A percentile compares a stretch with the other conserved stretches of the same genome.
These are phyloP conservation scores for Drosophila cardini DNA, from an alignment of 1,140 invertebrate species.

Conservation along the genomic window DNA sequence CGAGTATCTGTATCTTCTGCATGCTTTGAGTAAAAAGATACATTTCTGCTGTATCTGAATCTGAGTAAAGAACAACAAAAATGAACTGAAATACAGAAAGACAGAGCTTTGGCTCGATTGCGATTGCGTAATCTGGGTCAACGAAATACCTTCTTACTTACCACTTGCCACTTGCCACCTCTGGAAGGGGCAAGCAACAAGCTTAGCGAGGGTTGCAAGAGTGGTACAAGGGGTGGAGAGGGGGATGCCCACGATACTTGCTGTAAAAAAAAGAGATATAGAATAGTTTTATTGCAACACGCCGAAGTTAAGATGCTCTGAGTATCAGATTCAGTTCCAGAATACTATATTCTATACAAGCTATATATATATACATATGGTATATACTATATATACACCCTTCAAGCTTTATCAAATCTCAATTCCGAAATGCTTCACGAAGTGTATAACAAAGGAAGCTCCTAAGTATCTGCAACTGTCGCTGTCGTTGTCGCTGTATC, in stretches of 20 bases:
- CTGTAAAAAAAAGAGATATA: background rate
- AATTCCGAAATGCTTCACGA: background rate
- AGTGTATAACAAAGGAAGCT: constrained; percentile 12
- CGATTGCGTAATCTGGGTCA: constrained; percentile 80
- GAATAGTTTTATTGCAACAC: background rate
- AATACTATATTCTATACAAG: too few relatives aligned
- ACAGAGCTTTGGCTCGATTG: constrained; percentile 41
- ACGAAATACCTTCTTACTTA: constrained; percentile 64
- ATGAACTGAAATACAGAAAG: background rate
- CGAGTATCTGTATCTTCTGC: background rate
- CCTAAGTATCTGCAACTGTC: constrained; percentile 8
- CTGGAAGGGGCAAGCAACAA: constrained; percentile 47
- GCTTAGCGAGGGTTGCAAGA: background rate
- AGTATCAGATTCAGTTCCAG: too few relatives aligned
- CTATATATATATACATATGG: too few relatives aligned
- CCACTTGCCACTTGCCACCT: constrained; percentile 27
- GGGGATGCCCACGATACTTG: constrained; percentile 3
- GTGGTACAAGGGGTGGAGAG: background rate
- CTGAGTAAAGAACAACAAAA: background rate
- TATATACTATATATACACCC: too few relatives aligned
- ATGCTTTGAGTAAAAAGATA: constrained; percentile 18
- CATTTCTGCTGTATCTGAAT: constrained; percentile 15
- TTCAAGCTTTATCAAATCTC: too few relatives aligned
- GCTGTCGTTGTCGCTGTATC: constrained; percentile 15
- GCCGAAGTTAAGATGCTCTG: background rate